Base-by-base conservation (phyloP, 1,140 invertebrate genomes). In the Tribolium madens region DNA sequence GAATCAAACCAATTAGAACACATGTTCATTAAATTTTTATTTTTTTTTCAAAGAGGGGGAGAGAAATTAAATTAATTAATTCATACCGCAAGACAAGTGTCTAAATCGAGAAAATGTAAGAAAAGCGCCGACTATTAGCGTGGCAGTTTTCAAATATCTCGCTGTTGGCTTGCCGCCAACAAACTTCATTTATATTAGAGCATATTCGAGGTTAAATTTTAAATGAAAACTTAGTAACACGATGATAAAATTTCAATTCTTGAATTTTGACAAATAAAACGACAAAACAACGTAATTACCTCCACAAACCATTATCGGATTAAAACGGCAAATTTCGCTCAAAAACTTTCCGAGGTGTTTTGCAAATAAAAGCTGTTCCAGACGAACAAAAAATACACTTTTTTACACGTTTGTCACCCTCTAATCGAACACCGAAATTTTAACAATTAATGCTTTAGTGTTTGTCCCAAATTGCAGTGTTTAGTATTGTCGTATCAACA, bases 151-250 rank as follows among this genome's bases (percentile, higher is more conserved):
- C 57, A 33, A 64, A 64, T 64, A 33, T 64, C 57, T 15, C 31
- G 36, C n/a, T 33, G 3, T 33, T 64, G 57, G 57, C 3, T 14
- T 21, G 13, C 9, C 10, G 57, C 57, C 57, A 64, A 64, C 14
- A 64, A 33, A 64, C 26, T 64, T 64, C 57, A 64, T 64, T 33
- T 64, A 14, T 64, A 64, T 64, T 64, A 33, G n/a, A n/a, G 57
- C 57, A 64, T 64, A 64, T 64, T 64, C 26, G 57, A 64, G 26
- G 57, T 64, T 12, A 13, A 26, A 42, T 42, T 42, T 64, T 33
- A 64, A 50, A 50, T 17, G 48, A 50, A 50, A 50, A 50, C 14
- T 50, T 17, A 50, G 4, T 42, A 42, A n/a, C 36, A 42, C 36
- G 36, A 42, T 42, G 36, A 42, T 42, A 42, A 42, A 42, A 10